These are phyloP conservation scores for Amblyornis subalaris DNA, from an alignment of 2,113 vertebrate genomes.

Conservation along the genomic window DNA sequence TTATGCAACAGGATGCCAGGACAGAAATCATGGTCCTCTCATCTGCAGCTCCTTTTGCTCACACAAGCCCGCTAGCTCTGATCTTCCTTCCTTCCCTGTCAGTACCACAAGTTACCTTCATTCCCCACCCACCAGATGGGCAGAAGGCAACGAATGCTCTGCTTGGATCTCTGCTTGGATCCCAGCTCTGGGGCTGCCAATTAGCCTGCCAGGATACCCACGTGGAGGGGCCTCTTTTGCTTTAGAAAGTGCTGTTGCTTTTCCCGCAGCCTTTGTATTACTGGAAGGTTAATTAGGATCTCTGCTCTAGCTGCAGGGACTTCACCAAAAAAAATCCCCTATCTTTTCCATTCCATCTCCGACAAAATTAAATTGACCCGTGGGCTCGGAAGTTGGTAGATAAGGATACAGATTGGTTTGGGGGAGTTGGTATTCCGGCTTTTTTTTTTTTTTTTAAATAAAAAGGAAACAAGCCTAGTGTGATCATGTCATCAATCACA, in stretches of 20 bases:
- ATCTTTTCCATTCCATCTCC: background rate
- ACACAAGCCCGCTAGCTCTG: background rate
- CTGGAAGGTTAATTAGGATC: constrained; percentile 2
- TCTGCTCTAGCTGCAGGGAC: background rate
- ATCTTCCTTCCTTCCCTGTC: background rate
- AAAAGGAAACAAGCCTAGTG: background rate
- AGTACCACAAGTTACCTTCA: background rate
- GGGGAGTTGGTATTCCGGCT: fast-evolving
- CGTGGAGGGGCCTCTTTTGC: background rate
- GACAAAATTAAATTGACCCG: background rate
- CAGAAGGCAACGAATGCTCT: fast-evolving
- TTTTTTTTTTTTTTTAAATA: background rate
- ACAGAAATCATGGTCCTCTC: background rate
- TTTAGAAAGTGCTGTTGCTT: background rate
- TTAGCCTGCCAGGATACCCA: background rate
- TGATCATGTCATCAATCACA: background rate
- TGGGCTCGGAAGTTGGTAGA: background rate
- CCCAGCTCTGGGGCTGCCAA: background rate
- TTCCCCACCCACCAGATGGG: background rate
- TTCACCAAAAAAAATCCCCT: background rate
- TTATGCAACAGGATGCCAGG: background rate
- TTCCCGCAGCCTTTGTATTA: background rate
- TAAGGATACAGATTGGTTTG: background rate
- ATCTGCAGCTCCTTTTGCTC: background rate
- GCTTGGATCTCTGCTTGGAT: fast-evolving